Conservation (phyloP, 2,797 vertebrate genomes). For the Cetoscarus ocellatus region DNA sequence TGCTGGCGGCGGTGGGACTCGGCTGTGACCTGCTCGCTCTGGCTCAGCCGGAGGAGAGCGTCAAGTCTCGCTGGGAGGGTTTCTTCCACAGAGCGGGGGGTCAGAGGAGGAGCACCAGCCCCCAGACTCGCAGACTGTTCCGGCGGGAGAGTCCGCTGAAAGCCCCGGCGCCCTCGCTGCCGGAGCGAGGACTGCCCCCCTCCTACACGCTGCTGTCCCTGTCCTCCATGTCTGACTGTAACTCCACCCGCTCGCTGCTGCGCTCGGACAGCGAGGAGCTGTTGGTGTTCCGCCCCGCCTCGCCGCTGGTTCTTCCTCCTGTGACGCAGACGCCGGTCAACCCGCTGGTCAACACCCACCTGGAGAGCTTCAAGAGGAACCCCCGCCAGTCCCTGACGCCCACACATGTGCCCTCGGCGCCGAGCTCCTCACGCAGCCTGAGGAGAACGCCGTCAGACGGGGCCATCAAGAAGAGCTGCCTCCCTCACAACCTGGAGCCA, state of each 20-base stretch:
- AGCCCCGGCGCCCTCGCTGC: slow-evolving; percentile 70
- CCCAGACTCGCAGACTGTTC: slow-evolving; percentile 92
- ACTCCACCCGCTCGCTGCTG: slow-evolving; percentile 94
- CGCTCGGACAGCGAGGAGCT: slow-evolving; percentile 94
- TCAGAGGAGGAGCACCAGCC: slow-evolving; percentile 89
- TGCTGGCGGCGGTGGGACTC: slow-evolving; percentile 92
- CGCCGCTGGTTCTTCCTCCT: slow-evolving; percentile 61
- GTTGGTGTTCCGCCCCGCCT: slow-evolving; percentile 86
- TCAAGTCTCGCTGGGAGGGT: slow-evolving; percentile 89
- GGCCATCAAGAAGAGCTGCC: slow-evolving; percentile 89
- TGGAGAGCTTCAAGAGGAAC: slow-evolving; percentile 96
- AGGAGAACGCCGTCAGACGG: slow-evolving; percentile 95
- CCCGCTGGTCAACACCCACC: slow-evolving; percentile 93
- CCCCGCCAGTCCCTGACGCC: slow-evolving; percentile 96
- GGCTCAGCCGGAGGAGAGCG: slow-evolving; percentile 88
- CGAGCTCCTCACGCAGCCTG: slow-evolving; percentile 82
- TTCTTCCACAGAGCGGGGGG: slow-evolving; percentile 92
- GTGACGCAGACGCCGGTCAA: slow-evolving; percentile 79
- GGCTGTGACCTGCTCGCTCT: slow-evolving; percentile 89
- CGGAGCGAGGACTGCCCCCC: slow-evolving; percentile 70
- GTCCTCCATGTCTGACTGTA: slow-evolving; percentile 95
- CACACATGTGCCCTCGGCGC: slow-evolving; percentile 90
- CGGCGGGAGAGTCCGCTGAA: slow-evolving; percentile 86
- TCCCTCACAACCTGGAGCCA: slow-evolving; percentile 61
- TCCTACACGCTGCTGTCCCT: slow-evolving; percentile 93